Base-by-base conservation (phyloP, 37 sponge, comb jelly and placozoan genomes). In the Crambe crambe region DNA sequence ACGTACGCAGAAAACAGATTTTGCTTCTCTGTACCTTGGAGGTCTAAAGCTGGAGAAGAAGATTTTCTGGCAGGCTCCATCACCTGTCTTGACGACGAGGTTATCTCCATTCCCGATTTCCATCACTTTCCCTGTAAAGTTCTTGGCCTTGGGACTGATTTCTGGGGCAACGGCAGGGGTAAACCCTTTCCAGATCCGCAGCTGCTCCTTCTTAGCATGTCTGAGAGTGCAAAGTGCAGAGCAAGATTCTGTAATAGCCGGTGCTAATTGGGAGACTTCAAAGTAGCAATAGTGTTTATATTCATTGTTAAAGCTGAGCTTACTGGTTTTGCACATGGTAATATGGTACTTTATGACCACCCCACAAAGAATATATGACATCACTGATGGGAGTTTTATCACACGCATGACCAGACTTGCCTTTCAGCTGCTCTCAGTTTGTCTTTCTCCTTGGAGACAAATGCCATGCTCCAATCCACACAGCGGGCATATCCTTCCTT, bases 401-500 rank as follows among this genome's bases (percentile, higher is more conserved):
- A n/a, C n/a, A n/a, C n/a, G n/a, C n/a, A n/a, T n/a, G n/a, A n/a
- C n/a, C n/a, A n/a, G n/a, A n/a, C 87, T 62, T 18, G 90, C 94
- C 76, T 92, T 51, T 95, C 96, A 29, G 96, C 94, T 68, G 81
- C 81, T 73, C 96, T 75, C 20, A 95, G 85, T 56, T 80, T 89
- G 40, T 95, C 94, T 54, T 66, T 92, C 1, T 75, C 93, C 22
- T 56, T 59, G 39, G 85, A 81, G 42, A 97, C 87, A 10, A 95
- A 67, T 30, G 79, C 85, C 89, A 97, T 97, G 40, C 93, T 90
- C 99, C 99, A 99, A 68, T 99, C 97, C 23, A 99, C 95, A 85
- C 97, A 94, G 12, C 89, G 81, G 61, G 95, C 99, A 80, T 86
- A 89, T 1, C 99, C 99, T 80, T 96, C 95, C 56, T 70, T 81